These are phyloP conservation scores for Puntigrus tetrazona DNA, from an alignment of 2,113 vertebrate species.

Conservation along the genomic window DNA sequence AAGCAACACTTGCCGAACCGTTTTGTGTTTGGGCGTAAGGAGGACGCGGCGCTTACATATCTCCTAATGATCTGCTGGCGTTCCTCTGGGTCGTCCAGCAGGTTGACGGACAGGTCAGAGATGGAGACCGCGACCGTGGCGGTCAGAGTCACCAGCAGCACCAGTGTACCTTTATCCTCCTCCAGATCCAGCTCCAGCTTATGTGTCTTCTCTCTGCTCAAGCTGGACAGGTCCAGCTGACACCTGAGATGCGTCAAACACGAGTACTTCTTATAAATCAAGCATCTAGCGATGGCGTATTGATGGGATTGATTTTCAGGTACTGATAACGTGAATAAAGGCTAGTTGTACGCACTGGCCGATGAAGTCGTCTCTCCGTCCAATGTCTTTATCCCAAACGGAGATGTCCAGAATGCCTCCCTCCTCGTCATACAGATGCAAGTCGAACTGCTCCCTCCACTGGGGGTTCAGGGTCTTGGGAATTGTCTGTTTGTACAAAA, in stretches of 20 bases:
- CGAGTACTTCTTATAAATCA: background rate
- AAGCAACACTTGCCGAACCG: background rate
- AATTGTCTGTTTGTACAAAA: slow-evolving; percentile 76
- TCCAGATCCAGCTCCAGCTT: slow-evolving; percentile 84
- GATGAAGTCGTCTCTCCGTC: slow-evolving; percentile 93
- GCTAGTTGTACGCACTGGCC: slow-evolving; percentile 76
- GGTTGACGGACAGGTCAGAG: slow-evolving; percentile 83
- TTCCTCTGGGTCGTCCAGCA: slow-evolving; percentile 84
- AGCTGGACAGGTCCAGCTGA: slow-evolving; percentile 84
- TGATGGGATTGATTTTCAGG: background rate
- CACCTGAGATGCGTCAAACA: slow-evolving; percentile 75
- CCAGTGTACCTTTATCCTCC: slow-evolving; percentile 82
- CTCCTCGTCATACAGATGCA: slow-evolving; percentile 88
- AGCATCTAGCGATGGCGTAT: background rate
- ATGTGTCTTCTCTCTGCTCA: slow-evolving; percentile 89
- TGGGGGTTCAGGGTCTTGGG: slow-evolving; percentile 92
- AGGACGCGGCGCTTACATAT: slow-evolving; percentile 79
- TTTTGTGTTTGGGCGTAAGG: background rate
- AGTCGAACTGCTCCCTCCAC: slow-evolving; percentile 96
- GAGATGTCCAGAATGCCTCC: slow-evolving; percentile 88
- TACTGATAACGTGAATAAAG: slow-evolving; percentile 8
- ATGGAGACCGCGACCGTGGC: slow-evolving; percentile 85
- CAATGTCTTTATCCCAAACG: slow-evolving; percentile 91
- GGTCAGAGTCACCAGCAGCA: slow-evolving; percentile 89
- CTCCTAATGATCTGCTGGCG: slow-evolving; percentile 77